Percentiles rank a stretch among this genome's conserved stretches.
Conservation (phyloP, 2,888 invertebrate species). For the Yponomeuta plumbellus region DNA sequence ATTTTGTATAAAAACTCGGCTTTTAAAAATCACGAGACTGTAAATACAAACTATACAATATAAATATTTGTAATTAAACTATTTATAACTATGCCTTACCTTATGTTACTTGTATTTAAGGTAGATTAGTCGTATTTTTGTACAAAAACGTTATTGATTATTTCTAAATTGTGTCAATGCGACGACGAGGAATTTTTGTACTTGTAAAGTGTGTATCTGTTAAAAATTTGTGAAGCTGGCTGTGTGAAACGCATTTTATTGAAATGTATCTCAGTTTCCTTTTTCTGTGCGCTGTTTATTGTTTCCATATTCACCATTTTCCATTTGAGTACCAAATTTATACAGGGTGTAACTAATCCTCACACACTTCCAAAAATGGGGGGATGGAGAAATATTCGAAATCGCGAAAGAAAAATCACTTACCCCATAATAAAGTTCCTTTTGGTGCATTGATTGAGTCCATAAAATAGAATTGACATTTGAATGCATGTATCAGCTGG, state of each 20-base stretch:
- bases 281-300: slow-evolving; percentile 4
- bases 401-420: too few species aligned
- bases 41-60: slow-evolving; percentile 53
- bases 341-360: not conserved
- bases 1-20: slow-evolving; percentile 39
- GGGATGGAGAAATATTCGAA: too few species aligned
- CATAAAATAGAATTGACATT: too few species aligned
- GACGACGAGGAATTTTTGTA: slow-evolving; percentile 9
- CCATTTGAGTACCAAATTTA: not conserved
- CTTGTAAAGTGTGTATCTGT: slow-evolving; percentile 15
- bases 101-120: slow-evolving; percentile 45
- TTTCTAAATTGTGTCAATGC: not conserved
- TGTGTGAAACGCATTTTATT: slow-evolving; percentile 67
- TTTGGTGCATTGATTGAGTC: too few species aligned
- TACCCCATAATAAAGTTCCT: too few species aligned
- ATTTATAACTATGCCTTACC: slow-evolving; percentile 71
- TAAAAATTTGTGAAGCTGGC: slow-evolving; percentile 46
- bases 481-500: too few species aligned
- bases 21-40: slow-evolving; percentile 71
- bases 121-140: slow-evolving; percentile 48
- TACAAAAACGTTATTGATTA: slow-evolving; percentile 34
- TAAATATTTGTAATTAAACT: slow-evolving; percentile 60
- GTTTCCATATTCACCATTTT: not conserved
- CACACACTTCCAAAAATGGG: too few species aligned
- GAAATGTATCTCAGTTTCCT: slow-evolving; percentile 34